A percentile compares a stretch with the other conserved stretches of the same genome.
phyloP scores from a whole-genome alignment of 2,113 vertebrate species.

The Xiphophorus couchianus region DNA sequence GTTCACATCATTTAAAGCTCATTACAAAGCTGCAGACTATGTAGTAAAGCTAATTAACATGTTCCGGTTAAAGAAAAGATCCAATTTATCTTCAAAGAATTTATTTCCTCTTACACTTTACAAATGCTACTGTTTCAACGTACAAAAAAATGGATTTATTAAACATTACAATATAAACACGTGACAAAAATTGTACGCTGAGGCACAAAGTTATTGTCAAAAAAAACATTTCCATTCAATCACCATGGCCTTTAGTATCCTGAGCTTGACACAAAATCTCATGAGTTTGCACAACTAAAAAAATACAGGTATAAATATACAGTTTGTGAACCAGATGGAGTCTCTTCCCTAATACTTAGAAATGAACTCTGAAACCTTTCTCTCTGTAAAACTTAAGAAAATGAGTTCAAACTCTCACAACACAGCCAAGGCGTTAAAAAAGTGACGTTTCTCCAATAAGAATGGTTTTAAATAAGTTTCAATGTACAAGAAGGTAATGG shows the following conservation, averaged over 20 bases:
- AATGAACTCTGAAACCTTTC: conserved; percentile 5
- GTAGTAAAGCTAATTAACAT: not conserved
- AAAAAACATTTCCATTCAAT: conserved; percentile 45
- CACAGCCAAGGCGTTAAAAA: conserved; percentile 9
- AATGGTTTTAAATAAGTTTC: conserved; percentile 3
- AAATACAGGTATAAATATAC: conserved; percentile 68
- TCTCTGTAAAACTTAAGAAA: conserved; percentile 1
- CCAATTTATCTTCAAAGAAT: not conserved
- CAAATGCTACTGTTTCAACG: not conserved
- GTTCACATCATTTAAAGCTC: too few species aligned
- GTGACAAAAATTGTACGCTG: conserved; percentile 44
- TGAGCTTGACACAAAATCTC: conserved; percentile 69
- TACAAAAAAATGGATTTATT: conserved; percentile 59
- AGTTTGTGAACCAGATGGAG: conserved; percentile 59
- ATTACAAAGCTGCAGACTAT: not conserved
- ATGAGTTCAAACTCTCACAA: not conserved
- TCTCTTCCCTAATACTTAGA: conserved; percentile 26
- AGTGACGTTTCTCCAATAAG: not conserved
- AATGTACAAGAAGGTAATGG: conserved; percentile 5
- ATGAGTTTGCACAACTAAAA: conserved; percentile 62
- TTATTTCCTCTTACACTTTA: too few species aligned
- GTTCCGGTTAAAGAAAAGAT: not conserved
- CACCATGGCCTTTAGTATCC: conserved; percentile 45
- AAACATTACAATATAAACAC: conserved; percentile 65
- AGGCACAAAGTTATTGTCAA: conserved; percentile 43